phyloP scores from a whole-genome alignment of 2,888 invertebrate species.

The Podabrus alpinus region DNA sequence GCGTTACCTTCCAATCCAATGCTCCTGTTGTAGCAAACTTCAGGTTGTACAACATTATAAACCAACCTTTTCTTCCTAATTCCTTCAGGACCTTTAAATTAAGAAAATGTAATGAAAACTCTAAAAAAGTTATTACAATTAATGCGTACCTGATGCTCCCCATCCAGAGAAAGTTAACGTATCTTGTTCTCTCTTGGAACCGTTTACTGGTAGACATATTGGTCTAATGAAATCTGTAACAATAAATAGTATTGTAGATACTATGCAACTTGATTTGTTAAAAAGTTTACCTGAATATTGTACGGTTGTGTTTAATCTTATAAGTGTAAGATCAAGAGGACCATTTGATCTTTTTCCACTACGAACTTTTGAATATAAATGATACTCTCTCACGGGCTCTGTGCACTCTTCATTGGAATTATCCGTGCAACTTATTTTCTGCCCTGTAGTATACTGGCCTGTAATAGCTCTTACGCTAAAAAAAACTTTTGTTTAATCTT shows the following conservation, averaged over 20 bases:
- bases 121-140: neutral
- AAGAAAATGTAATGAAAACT: neutral
- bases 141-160: constrained; percentile 6
- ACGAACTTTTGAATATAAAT: constrained; percentile 5
- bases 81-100: neutral
- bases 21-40: constrained; percentile 10
- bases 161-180: constrained; percentile 14
- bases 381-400: neutral
- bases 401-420: constrained; percentile 3
- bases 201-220: constrained; percentile 15
- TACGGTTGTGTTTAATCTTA: constrained; percentile 6
- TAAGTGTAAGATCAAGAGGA: constrained; percentile 5
- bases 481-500: neutral
- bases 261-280: neutral
- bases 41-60: neutral
- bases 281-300: constrained; percentile 6
- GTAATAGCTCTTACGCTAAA: constrained; percentile 5
- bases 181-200: neutral
- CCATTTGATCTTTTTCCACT: constrained; percentile 6
- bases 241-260: neutral
- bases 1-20: neutral
- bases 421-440: constrained; percentile 6
- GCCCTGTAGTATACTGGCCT: constrained; percentile 8
- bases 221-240: constrained; percentile 20
- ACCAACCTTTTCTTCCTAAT: constrained; percentile 5